These are phyloP conservation scores for Drosophila nikananu DNA, from an alignment of 1,140 invertebrate species.

Conservation along the genomic window DNA sequence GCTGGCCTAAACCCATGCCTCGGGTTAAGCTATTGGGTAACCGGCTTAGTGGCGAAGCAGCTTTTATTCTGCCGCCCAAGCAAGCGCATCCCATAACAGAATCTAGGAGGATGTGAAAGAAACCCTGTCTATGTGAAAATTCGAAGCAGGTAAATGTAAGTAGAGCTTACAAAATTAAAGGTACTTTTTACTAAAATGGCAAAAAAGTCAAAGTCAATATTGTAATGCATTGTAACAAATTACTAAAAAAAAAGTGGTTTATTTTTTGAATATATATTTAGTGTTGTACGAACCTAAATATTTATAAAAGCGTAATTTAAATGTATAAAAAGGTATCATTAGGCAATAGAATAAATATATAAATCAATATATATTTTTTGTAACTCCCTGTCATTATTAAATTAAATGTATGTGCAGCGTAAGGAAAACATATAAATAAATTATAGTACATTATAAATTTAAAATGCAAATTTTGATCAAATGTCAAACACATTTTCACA, in stretches of 20 bases:
- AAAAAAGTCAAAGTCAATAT: background rate
- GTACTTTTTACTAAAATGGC: background rate
- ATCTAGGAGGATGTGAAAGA: background rate
- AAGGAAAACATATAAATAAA: too few species aligned
- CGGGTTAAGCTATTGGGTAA: slow-evolving; percentile 40
- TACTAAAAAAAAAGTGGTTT: background rate
- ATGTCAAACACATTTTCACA: background rate
- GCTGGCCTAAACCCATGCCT: slow-evolving; percentile 15
- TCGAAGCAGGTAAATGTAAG: slow-evolving; percentile 2
- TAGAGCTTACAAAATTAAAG: background rate
- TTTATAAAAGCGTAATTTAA: too few species aligned
- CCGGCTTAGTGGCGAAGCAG: slow-evolving; percentile 31
- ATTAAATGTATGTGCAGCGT: too few species aligned
- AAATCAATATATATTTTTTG: too few species aligned
- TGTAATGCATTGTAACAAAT: background rate
- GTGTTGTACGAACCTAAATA: too few species aligned
- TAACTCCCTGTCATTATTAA: too few species aligned
- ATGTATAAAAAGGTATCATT: too few species aligned
- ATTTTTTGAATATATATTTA: background rate
- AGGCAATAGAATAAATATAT: too few species aligned
- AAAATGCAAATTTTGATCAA: too few species aligned
- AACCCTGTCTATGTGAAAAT: background rate
- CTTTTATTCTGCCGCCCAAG: background rate
- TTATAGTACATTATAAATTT: too few species aligned
- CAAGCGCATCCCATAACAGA: slow-evolving; percentile 16